These are phyloP conservation scores for Perodicticus potto DNA, from an alignment of 2,797 vertebrate genomes.

Conservation along the genomic window DNA sequence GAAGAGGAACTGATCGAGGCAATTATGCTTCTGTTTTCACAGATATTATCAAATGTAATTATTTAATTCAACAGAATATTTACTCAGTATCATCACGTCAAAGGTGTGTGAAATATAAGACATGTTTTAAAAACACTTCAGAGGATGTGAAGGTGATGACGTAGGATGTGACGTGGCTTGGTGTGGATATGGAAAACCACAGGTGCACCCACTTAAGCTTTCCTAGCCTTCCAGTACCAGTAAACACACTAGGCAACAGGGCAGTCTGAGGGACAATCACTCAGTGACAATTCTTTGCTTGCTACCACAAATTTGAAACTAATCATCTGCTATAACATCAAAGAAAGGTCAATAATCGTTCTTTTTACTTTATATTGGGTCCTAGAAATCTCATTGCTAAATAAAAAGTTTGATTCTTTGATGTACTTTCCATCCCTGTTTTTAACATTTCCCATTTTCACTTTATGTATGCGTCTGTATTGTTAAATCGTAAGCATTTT, in stretches of 20 bases:
- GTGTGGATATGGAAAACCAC: background rate
- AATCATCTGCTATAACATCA: background rate
- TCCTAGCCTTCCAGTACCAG: background rate
- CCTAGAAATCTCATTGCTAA: background rate
- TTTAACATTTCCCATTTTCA: background rate
- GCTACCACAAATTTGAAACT: background rate
- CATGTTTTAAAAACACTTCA: background rate
- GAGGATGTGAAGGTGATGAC: background rate
- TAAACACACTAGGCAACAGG: background rate
- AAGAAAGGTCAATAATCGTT: background rate
- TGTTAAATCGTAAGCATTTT: background rate
- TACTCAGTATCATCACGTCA: background rate
- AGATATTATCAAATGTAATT: background rate
- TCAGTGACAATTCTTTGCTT: background rate
- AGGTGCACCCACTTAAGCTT: background rate
- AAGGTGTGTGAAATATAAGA: background rate
- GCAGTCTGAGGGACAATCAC: background rate
- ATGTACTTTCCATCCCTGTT: background rate
- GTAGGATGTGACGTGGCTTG: background rate
- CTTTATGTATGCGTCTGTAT: background rate
- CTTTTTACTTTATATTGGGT: background rate
- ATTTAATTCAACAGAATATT: background rate
- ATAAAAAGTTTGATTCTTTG: background rate
- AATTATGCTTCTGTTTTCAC: background rate
- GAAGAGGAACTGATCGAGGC: background rate